Conservation (phyloP, 2,888 invertebrate species). For the Sinelater perroti region DNA sequence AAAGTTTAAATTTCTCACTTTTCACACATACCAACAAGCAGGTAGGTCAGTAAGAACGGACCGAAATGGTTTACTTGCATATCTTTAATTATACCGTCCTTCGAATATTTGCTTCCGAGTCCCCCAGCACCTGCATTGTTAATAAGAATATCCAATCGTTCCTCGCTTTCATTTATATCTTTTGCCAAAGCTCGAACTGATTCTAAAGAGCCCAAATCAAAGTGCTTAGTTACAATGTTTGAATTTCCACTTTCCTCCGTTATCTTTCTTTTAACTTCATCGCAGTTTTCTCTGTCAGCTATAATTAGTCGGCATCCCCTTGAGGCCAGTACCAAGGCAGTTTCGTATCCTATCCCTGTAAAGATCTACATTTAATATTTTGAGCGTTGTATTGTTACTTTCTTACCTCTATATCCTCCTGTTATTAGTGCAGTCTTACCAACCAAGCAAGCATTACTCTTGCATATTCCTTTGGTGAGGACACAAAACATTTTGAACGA, state of each 20-base stretch:
- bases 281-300: background rate
- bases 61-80: background rate
- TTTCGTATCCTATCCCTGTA: background rate
- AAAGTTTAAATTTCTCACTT: too few species aligned
- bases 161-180: slow-evolving; percentile 65
- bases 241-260: slow-evolving; percentile 34
- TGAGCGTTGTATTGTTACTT: background rate
- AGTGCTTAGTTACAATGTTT: background rate
- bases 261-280: slow-evolving; percentile 47
- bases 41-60: background rate
- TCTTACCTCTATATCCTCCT: slow-evolving; percentile 52
- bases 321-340: slow-evolving; percentile 54
- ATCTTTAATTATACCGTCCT: background rate
- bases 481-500: too few species aligned
- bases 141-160: slow-evolving; percentile 47
- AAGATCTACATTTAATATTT: too few species aligned
- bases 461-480: slow-evolving; percentile 50
- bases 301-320: slow-evolving; percentile 52
- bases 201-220: slow-evolving; percentile 26
- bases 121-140: background rate
- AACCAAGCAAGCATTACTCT: slow-evolving; percentile 50
- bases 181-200: slow-evolving; percentile 70
- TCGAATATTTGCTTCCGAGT: background rate
- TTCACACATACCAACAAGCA: background rate
- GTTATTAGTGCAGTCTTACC: slow-evolving; percentile 56